Base-by-base conservation (phyloP, 2,797 vertebrate genomes). In the Harpagifer antarcticus region DNA sequence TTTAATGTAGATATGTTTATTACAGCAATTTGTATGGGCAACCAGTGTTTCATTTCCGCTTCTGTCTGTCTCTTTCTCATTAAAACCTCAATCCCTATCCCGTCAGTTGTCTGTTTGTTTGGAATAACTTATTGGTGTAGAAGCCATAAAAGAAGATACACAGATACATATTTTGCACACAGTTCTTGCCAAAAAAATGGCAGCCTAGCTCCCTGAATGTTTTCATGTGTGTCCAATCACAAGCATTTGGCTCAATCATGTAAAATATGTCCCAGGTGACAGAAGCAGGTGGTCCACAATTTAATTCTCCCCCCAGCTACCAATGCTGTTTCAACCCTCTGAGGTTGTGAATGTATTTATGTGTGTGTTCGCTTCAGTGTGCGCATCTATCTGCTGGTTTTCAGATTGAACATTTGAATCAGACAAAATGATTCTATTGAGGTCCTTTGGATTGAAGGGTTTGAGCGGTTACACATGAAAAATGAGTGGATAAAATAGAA, bases 1-100 rank as follows among this genome's bases (percentile, higher is more conserved):
- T 88, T 90, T 92, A 93, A 94, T 92, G 83, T 88, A 92, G 91
- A 94, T 92, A 79, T 86, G 93, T 86, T 93, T 94, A 94, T 95
- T 94, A 90, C 87, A 89, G 89, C 87, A 83, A 94, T 94, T 93
- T 94, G 90, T 93, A 89, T 86, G 82, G 74, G 86, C 83, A 86
- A 86, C 77, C 88, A 80, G 83, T 86, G 77, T 92, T 94, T 92
- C 88, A 90, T 94, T 93, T 93, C 89, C 83, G 69, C 58, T 76
- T 86, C 86, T 91, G 89, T 92, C 90, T 89, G 88, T 89, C 80
- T 83, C 79, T 85, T 91, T 90, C 91, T 94, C 93, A 94, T 94
- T 94, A 93, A 89, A 91, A 89, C 79, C 85, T 82, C 85, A 78
- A 86, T 85, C 83, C 86, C 78, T 86, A 89, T 93, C 87, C 33